phyloP scores from a whole-genome alignment of 1,140 invertebrate genomes.

The Pogonus chalceus region DNA sequence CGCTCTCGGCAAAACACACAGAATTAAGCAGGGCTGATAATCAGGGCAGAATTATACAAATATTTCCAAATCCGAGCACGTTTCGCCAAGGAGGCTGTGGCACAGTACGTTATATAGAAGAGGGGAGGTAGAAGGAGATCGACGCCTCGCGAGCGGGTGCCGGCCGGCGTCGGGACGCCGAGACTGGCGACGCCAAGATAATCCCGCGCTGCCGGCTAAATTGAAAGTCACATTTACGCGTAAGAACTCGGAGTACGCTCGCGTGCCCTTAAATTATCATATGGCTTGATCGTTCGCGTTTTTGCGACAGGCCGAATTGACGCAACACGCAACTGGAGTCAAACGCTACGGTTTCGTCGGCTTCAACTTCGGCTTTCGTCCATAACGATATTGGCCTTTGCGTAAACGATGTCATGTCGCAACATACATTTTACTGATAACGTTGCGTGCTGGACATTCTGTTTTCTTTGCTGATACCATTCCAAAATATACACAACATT shows the following conservation, averaged over 20 bases:
- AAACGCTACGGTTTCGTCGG: no score
- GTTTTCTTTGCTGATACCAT: no score
- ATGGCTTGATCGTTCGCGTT: not conserved
- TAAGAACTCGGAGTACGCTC: conserved; percentile 13
- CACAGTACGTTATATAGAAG: not conserved
- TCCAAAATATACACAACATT: no score
- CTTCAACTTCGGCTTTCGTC: no score
- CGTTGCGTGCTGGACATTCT: no score
- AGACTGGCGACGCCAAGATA: conserved; percentile 27
- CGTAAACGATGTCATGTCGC: no score
- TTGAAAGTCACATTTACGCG: conserved; percentile 30
- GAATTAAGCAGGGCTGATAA: conserved; percentile 14
- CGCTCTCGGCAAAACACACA: conserved; percentile 14
- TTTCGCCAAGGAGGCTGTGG: conserved; percentile 7
- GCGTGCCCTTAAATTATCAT: conserved; percentile 7
- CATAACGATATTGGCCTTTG: no score
- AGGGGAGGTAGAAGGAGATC: not conserved
- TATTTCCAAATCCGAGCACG: conserved; percentile 18
- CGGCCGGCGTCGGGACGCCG: conserved; percentile 19
- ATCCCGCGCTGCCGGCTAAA: conserved; percentile 27
- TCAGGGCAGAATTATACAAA: conserved; percentile 17
- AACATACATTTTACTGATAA: no score
- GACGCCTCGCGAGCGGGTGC: conserved; percentile 7
- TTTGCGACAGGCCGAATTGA: not conserved
- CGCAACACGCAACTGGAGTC: no score